These are phyloP conservation scores for Mythimna vitellina DNA, from an alignment of 2,888 invertebrate genomes.

Conservation along the genomic window DNA sequence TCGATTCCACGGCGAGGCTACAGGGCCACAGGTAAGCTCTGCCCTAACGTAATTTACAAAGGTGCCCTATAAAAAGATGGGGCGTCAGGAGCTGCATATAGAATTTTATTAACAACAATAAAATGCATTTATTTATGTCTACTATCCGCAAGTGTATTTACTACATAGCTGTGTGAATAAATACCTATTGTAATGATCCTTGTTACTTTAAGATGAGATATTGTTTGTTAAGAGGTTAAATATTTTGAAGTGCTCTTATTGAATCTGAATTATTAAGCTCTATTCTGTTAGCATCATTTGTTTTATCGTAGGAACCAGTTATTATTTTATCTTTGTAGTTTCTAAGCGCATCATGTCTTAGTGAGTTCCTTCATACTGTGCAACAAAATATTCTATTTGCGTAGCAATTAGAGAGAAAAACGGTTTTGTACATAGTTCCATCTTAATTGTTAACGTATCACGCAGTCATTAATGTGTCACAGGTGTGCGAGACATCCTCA, in stretches of 20 bases:
- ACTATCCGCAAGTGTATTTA: slow-evolving; percentile 57
- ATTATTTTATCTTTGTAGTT: not conserved
- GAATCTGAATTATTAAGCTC: slow-evolving; percentile 12
- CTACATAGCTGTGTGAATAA: slow-evolving; percentile 56
- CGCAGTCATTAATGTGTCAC: slow-evolving; percentile 59
- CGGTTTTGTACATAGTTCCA: slow-evolving; percentile 45
- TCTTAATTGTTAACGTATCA: slow-evolving; percentile 59
- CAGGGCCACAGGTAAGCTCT: slow-evolving; percentile 79
- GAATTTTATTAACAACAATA: slow-evolving; percentile 72
- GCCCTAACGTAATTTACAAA: slow-evolving; percentile 78
- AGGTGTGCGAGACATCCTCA: slow-evolving; percentile 60
- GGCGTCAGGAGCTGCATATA: slow-evolving; percentile 68
- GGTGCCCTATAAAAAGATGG: slow-evolving; percentile 76
- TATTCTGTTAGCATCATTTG: slow-evolving; percentile 8
- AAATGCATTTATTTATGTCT: slow-evolving; percentile 69
- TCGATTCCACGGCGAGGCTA: slow-evolving; percentile 79
- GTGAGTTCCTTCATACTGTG: slow-evolving; percentile 7
- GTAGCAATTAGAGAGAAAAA: slow-evolving; percentile 50
- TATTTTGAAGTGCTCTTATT: slow-evolving; percentile 38
- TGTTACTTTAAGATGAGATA: slow-evolving; percentile 49
- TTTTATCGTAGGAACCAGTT: slow-evolving; percentile 20
- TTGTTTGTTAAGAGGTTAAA: slow-evolving; percentile 39
- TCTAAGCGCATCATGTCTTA: slow-evolving; percentile 1
- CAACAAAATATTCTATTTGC: slow-evolving; percentile 54
- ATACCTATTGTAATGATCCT: slow-evolving; percentile 55